These are phyloP conservation scores for Fulica atra DNA, from an alignment of 2,113 vertebrate species.

Conservation along the genomic window DNA sequence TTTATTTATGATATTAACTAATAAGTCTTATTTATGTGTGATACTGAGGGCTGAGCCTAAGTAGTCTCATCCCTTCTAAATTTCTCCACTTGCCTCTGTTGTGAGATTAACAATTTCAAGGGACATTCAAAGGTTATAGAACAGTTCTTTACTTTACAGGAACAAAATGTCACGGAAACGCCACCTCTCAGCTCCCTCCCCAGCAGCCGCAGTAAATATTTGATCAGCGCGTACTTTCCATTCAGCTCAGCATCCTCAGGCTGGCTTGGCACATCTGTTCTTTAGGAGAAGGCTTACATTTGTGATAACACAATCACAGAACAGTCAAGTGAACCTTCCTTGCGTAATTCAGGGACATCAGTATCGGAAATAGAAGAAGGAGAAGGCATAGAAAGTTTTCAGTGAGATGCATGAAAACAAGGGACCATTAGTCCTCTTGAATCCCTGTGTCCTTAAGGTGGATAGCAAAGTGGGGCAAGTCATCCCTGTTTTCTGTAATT, in stretches of 20 bases:
- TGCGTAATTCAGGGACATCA: not conserved
- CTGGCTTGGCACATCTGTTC: constrained; percentile 1
- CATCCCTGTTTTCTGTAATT: not conserved
- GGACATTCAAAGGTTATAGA: constrained; percentile 25
- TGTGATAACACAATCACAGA: not conserved
- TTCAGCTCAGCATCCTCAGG: not conserved
- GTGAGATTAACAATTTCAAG: constrained; percentile 19
- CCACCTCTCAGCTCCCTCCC: not conserved
- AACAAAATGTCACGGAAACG: constrained; percentile 54
- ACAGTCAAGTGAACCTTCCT: not conserved
- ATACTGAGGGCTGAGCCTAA: not conserved
- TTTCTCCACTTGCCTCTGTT: not conserved
- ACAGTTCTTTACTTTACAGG: constrained; percentile 17
- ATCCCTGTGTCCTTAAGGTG: not conserved
- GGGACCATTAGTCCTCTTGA: not conserved
- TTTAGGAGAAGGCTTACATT: not conserved
- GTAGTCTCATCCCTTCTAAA: not conserved
- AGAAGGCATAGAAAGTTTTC: not conserved
- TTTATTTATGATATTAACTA: not conserved
- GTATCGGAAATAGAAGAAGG: not conserved
- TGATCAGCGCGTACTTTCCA: constrained; percentile 25
- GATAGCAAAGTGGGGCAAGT: not conserved
- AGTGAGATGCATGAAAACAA: not conserved
- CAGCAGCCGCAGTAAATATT: constrained; percentile 40
- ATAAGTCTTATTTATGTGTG: not conserved